Evolutionary conservation across 2,113 vertebrate species (phyloP).

Genomic region (Poicephalus gulielmi): DNA sequence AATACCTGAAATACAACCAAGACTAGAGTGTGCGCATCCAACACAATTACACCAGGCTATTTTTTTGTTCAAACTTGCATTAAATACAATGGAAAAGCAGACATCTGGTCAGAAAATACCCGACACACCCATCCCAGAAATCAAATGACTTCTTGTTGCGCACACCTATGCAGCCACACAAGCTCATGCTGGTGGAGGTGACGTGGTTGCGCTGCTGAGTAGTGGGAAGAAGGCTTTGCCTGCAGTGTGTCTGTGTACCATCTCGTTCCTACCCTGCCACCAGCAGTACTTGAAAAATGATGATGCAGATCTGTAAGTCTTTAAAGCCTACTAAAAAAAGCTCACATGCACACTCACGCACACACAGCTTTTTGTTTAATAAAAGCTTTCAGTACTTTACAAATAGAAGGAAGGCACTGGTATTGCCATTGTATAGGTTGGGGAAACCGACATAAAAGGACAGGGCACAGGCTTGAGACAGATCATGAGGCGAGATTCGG

Average conservation of each 20-base stretch:
- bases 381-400: neutral
- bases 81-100: neutral
- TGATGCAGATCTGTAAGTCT: constrained; percentile 35
- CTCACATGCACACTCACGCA: neutral
- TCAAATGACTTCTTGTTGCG: neutral
- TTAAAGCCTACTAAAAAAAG: constrained; percentile 31
- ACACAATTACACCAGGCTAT: neutral
- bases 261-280: neutral
- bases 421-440: neutral
- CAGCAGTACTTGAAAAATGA: neutral
- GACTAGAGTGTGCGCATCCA: neutral
- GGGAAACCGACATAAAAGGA: neutral
- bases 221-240: neutral
- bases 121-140: neutral
- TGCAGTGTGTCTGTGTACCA: fast-evolving
- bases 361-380: neutral
- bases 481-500: neutral
- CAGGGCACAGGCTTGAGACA: neutral
- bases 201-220: neutral
- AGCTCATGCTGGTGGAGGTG: neutral
- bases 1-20: neutral
- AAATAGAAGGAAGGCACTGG: neutral
- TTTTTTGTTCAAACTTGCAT: neutral
- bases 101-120: neutral
- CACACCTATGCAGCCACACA: neutral